These are phyloP conservation scores for Brachionus calyciflorus DNA, from an alignment of 1,140 invertebrate genomes.

Conservation along the genomic window DNA sequence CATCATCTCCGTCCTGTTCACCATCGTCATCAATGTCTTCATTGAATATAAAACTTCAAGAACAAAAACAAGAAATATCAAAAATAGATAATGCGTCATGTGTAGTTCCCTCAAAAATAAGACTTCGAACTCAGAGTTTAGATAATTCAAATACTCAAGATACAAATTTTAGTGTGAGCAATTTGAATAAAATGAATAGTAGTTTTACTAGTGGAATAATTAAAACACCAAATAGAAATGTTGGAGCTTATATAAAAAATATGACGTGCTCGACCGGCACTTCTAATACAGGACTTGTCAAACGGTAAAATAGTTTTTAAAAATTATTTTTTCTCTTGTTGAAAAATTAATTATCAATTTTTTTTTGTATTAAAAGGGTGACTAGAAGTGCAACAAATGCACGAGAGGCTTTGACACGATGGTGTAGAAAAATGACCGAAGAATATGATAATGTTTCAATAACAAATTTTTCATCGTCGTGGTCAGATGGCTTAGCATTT, in stretches of 20 bases:
- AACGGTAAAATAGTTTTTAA: not conserved
- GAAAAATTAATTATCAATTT: not conserved
- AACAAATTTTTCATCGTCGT: constrained; percentile 91
- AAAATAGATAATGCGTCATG: constrained; percentile 24
- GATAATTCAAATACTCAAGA: not conserved
- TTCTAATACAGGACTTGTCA: constrained; percentile 30
- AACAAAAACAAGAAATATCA: not conserved
- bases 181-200: constrained; percentile 12
- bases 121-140: constrained; percentile 11
- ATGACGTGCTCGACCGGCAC: not conserved
- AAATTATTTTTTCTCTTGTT: not conserved
- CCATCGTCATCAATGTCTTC: constrained; percentile 4
- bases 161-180: not conserved
- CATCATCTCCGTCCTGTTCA: constrained; percentile 17
- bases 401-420: constrained; percentile 23
- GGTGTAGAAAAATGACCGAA: constrained; percentile 21
- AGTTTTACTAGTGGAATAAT: not conserved
- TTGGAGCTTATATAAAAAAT: constrained; percentile 37
- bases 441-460: constrained; percentile 47
- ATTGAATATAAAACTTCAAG: not conserved
- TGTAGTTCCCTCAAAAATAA: constrained; percentile 29
- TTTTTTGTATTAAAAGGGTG: not conserved
- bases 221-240: not conserved
- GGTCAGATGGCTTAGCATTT: constrained; percentile 91
- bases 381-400: constrained; percentile 14